Conservation (phyloP, 2,797 vertebrate species). For the Garrulus glandarius region DNA sequence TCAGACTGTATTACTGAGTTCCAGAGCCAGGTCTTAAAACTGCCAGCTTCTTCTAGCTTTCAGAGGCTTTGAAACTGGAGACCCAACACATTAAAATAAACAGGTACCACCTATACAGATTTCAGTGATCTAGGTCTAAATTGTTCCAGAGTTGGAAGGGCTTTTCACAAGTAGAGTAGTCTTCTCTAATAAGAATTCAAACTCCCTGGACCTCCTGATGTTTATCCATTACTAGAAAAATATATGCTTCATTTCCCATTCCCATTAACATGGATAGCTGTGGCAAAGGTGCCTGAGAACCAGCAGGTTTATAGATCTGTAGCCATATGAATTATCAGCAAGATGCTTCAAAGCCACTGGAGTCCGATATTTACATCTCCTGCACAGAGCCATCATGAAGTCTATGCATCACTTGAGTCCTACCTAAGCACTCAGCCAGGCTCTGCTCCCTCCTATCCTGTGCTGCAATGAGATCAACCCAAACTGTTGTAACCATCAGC, state of each 20-base stretch:
- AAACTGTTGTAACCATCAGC: neutral
- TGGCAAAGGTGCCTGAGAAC: slow-evolving; percentile 46
- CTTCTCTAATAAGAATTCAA: slow-evolving; percentile 48
- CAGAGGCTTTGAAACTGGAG: neutral
- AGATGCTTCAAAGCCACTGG: slow-evolving; percentile 25
- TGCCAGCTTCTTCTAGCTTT: neutral
- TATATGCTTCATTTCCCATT: slow-evolving; percentile 51
- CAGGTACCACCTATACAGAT: neutral
- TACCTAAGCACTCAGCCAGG: neutral
- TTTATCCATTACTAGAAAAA: slow-evolving; percentile 58
- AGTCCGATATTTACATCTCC: slow-evolving; percentile 9
- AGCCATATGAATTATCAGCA: slow-evolving; percentile 53
- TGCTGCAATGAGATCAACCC: neutral
- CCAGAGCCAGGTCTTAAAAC: neutral
- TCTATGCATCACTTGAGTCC: neutral
- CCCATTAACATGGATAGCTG: slow-evolving; percentile 43
- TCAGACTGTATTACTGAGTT: neutral
- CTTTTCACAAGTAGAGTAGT: neutral
- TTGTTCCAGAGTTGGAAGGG: neutral
- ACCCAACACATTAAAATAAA: neutral
- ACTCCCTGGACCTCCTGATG: slow-evolving; percentile 40
- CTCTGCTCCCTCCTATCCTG: neutral
- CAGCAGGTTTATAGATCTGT: slow-evolving; percentile 50
- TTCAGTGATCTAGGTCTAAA: slow-evolving; percentile 12
- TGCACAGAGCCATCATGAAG: neutral